Base-by-base conservation (phyloP, 2,888 invertebrate species). In the Onchidella celtica region DNA sequence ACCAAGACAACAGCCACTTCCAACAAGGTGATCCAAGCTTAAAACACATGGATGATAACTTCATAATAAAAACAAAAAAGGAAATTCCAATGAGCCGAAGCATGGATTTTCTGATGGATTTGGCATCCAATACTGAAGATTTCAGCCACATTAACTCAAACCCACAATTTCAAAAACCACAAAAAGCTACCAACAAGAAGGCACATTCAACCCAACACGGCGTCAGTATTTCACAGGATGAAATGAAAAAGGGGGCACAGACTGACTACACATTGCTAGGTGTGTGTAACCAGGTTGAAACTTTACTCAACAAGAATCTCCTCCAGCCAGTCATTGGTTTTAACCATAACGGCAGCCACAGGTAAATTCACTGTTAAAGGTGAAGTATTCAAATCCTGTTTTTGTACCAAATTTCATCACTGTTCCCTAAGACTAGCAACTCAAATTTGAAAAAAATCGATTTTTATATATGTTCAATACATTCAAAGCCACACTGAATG, bases 271-370 rank as follows among this genome's bases (percentile, higher is more conserved):
- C 88, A 32, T 85, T 93, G n/a, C 85, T 91, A 40, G 90, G 90
- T 0, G 88, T 93, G 36, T 91, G 91, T 80, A 90, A 86, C 77
- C 91, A 92, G 80, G 85, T 92, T 9, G 92, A 93, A 85, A 88
- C 87, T 66, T 76, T 91, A 83, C 87, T 93, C 29, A 90, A 90
- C 78, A 86, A 90, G 66, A 86, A 90, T 74, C 84, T 90, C 4
- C 84, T 91, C 3, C 88, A 89, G 63, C 91, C 91, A 6, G 88
- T 89, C 55, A 81, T 89, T 59, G 85, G 88, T 0, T 83, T 86
- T 68, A 82, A 81, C 61, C 70, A 80, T 29, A 59, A 61, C 83
- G 85, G 79, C 40, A 38, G 55, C 40, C 61, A 63, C 55, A 47
- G 72, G 72, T 61, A n/a, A 69, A 29, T 38, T 0, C 24, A 29